Base-by-base conservation (phyloP, 1,140 invertebrate species). In the Whitmania pigra region DNA sequence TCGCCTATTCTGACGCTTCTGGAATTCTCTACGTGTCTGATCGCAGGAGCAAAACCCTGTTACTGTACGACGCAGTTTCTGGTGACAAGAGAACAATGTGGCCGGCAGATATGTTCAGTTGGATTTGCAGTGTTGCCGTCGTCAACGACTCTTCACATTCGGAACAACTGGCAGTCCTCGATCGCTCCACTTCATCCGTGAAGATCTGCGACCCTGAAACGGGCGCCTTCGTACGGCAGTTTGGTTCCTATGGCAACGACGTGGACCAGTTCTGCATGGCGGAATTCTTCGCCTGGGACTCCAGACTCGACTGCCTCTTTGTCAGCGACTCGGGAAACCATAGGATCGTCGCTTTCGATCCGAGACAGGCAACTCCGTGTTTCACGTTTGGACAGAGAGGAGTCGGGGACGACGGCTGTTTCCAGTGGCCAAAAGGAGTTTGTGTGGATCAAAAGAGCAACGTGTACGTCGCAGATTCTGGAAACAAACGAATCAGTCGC, bases 361-460 rank as follows among this genome's bases (percentile, higher is more conserved):
- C 73, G 68, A 40, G 63, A 7, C 69, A 76, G 13, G 76, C 76
- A 17, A 70, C 72, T 18, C 75, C 75, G 29, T 53, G 85, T 66
- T 74, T 73, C 15, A 84, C 87, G 0, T 89, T 92, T 76, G 90
- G 89, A 6, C 84, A 84, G 53, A 87, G 90, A 75, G 57, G 57
- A 63, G 89, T 89, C 0, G 86, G 87, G 70, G 84, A 84, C 7
- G 85, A 88, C 73, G 88, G 90, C 0, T 86, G 91, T 77, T 83
- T 93, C 9, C 90, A 89, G 75, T 86, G 91, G 66, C 93, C 93
- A 0, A 95, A 93, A 91, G 93, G 93, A 0, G 85, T 96, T 3
- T 90, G 90, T 73, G 88, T 89, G 43, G 90, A 93, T 78, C 85
- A 86, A 66, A 85, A 88, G 66, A 90, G 90, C 0, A 86, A 91